Evolutionary conservation across 2,888 invertebrate genomes (phyloP), one percentile per base, ranked within the genome.

Genomic region (Anoplius nigerrimus): DNA sequence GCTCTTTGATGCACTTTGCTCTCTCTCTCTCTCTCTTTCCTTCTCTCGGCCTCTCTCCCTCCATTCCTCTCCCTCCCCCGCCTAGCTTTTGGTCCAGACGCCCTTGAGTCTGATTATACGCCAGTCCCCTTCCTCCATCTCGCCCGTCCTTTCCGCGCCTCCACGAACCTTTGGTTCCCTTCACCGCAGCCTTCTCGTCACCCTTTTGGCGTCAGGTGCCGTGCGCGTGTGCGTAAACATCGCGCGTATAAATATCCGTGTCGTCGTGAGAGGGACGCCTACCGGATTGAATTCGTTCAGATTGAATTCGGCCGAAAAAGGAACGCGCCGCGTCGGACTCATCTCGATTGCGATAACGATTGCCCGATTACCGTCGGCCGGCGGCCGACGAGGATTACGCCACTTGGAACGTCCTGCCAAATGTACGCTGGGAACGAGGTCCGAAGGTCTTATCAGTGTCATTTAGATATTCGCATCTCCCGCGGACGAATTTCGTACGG

Each of bases 21-120:
- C 81, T 78, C 74, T 76, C 74, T 61, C 73, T 75, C 75, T 70
- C 72, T 34, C 34, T 13, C 1, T 34, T 8, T 13, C 34, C 11
- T 13, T 34, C 34, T 13, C 34, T 34, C 34, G n/a, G n/a, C n/a
- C 74, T 76, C 74, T 61, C 73, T 75, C 75, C 69, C 72, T 34
- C 34, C 34, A 11, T 34, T 8, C 34, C 34, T 34, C 34, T 34
- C 34, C 34, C 34, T 34, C 34, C 34, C 34, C 34, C 34, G 34
- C 34, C 34, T 34, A 74, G 84, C 84, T 83, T 86, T 85, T 84
- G 84, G 80, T 80, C 81, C 78, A 82, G 83, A 82, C 82, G 69
- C 74, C 48, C 48, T 48, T 48, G 48, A 48, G 48, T 48, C 48
- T 20, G 48, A 48, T 48, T 48, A 48, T 48, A 48, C 48, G 48